Base-by-base conservation (phyloP, 2,888 invertebrate genomes). In the Volucella inanis region DNA sequence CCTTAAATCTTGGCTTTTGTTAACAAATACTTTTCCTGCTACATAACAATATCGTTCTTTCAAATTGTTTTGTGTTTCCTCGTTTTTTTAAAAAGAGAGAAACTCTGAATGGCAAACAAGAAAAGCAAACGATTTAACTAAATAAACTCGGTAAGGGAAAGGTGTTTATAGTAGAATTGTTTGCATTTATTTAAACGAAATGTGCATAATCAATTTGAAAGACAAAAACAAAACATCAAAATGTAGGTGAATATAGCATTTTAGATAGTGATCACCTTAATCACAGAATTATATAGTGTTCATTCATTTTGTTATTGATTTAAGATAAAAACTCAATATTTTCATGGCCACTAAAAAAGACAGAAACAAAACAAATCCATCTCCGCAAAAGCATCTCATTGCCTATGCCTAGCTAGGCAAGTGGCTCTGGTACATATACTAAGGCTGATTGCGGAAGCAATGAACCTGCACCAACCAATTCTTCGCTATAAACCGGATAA, bases 391-490 rank as follows among this genome's bases (percentile, higher is more conserved):
- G 57, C 31, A 67, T 43, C 43, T 52, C 49, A 43, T 57, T 31
- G 31, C 65, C 50, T 39, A 45, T 41, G 43, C 54, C 55, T 47
- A 41, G 22, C 55, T 47, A 41, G 22, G 41, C 31, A 15, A 4
- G 15, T 8, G 18, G 18, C 41, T 41, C 39, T 43, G 31, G 45
- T 43, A 8, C 64, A n/a, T 49, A 43, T 55, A 59, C 49, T 15
- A 59, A 57, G 71, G 71, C 71, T 78, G 71, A 78, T 71, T 78
- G 71, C 78, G 78, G 71, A 78, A 78, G 78, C 71, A 71, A 71
- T 78, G 78, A 78, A 78, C 78, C 78, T 78, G 78, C 71, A 78
- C 71, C 78, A 78, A 71, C 64, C 57, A 71, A 57, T 78, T 78
- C 78, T 57, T 50, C 38, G 45, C 55, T 61, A 39, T 15, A 9